Evolutionary conservation across 2,113 vertebrate genomes (phyloP).

Genomic region (Prietella phreatophila): DNA sequence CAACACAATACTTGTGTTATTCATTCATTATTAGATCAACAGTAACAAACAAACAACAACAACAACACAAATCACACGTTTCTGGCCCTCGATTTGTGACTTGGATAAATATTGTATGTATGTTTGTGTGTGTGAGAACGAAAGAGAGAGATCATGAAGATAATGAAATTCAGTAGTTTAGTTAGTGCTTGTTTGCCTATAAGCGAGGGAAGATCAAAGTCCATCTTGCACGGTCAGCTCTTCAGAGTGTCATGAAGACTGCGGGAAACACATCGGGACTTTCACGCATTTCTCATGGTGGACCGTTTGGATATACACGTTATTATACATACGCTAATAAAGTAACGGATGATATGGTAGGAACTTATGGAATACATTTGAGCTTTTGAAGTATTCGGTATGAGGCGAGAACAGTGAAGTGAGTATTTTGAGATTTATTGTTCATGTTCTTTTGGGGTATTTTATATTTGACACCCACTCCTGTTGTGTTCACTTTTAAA

Average conservation of each 20-base stretch:
- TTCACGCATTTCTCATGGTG: background rate
- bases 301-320: background rate
- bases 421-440: background rate
- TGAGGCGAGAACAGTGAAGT: background rate
- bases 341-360: background rate
- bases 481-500: no score
- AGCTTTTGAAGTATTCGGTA: background rate
- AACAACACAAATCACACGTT: background rate
- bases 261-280: background rate
- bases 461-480: background rate
- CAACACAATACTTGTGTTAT: background rate
- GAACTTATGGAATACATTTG: background rate
- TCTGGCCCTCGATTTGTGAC: background rate
- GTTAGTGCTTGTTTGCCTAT: background rate
- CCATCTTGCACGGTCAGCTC: background rate
- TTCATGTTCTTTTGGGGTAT: background rate
- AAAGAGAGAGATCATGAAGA: background rate
- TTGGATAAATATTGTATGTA: background rate
- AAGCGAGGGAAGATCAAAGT: background rate
- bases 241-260: background rate
- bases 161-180: background rate
- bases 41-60: background rate
- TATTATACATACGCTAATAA: background rate
- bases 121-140: background rate
- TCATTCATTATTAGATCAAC: background rate